Evolutionary conservation across 1,140 invertebrate genomes (phyloP).

Genomic region (Polypedilum pembai): DNA sequence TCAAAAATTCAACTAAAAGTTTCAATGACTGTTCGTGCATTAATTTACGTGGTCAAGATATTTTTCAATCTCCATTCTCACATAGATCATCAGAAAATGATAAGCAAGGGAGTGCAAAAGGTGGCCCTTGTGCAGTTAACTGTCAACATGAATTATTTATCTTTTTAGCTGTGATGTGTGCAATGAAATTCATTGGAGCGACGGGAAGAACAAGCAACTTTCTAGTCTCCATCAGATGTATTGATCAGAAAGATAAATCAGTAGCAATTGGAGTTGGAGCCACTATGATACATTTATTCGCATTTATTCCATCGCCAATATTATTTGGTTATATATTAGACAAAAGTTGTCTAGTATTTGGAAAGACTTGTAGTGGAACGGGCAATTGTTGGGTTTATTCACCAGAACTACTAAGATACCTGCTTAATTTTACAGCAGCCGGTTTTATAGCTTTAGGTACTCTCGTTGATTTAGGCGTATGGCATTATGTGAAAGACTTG

Average conservation of each 20-base stretch:
- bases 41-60: slow-evolving; percentile 29
- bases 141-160: slow-evolving; percentile 52
- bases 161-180: slow-evolving; percentile 52
- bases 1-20: slow-evolving; percentile 38
- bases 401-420: slow-evolving; percentile 49
- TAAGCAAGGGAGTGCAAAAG: slow-evolving; percentile 39
- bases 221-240: slow-evolving; percentile 54
- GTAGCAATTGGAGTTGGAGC: slow-evolving; percentile 55
- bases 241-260: slow-evolving; percentile 57
- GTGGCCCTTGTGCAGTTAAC: slow-evolving; percentile 52
- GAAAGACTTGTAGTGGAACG: slow-evolving; percentile 54
- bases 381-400: slow-evolving; percentile 62
- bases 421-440: slow-evolving; percentile 54
- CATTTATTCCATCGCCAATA: slow-evolving; percentile 58
- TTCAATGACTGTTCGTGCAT: slow-evolving; percentile 54
- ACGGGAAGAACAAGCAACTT: slow-evolving; percentile 56
- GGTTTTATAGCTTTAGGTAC: slow-evolving; percentile 53
- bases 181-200: slow-evolving; percentile 53
- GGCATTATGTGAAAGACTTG: slow-evolving; percentile 54
- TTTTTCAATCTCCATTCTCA: slow-evolving; percentile 1
- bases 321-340: slow-evolving; percentile 58
- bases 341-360: slow-evolving; percentile 55
- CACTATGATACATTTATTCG: slow-evolving; percentile 53
- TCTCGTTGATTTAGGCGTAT: slow-evolving; percentile 53
- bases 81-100: slow-evolving; percentile 30